Conservation (phyloP, 2,797 vertebrate genomes). For the Mus caroli region DNA sequence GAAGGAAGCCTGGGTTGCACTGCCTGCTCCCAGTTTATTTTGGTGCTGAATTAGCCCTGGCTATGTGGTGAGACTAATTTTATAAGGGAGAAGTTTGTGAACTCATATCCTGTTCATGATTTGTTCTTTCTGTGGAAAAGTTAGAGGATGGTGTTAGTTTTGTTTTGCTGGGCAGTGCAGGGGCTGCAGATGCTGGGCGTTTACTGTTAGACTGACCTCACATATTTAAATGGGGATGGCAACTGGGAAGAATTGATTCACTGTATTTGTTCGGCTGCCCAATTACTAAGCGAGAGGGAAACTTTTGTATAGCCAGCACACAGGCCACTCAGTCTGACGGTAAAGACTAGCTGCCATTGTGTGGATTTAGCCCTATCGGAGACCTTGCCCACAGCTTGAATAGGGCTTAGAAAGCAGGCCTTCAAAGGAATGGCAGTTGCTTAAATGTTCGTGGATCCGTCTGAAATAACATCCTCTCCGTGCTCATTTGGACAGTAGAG, state of each 20-base stretch:
- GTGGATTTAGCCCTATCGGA: conserved; percentile 52
- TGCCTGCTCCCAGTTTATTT: conserved; percentile 33
- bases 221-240: conserved; percentile 45
- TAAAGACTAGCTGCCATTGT: conserved; percentile 79
- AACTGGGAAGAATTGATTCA: conserved; percentile 70
- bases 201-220: not conserved
- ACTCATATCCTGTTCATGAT: not conserved
- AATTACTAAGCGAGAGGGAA: conserved; percentile 62
- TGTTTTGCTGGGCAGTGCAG: not conserved
- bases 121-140: conserved; percentile 48
- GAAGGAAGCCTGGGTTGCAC: not conserved
- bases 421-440: conserved; percentile 73
- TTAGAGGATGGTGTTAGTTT: conserved; percentile 11
- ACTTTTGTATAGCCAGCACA: conserved; percentile 59
- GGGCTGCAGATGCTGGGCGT: not conserved
- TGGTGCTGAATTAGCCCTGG: not conserved
- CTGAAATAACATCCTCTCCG: conserved; percentile 82
- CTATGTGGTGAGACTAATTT: not conserved
- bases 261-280: conserved; percentile 72
- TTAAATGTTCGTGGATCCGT: conserved; percentile 66
- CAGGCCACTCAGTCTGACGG: conserved; percentile 74
- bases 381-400: conserved; percentile 62
- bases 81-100: conserved; percentile 36
- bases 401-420: conserved; percentile 80
- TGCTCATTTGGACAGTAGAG: conserved; percentile 40